Conservation (phyloP, 2,797 vertebrate genomes). For the Aythya fuligula region DNA sequence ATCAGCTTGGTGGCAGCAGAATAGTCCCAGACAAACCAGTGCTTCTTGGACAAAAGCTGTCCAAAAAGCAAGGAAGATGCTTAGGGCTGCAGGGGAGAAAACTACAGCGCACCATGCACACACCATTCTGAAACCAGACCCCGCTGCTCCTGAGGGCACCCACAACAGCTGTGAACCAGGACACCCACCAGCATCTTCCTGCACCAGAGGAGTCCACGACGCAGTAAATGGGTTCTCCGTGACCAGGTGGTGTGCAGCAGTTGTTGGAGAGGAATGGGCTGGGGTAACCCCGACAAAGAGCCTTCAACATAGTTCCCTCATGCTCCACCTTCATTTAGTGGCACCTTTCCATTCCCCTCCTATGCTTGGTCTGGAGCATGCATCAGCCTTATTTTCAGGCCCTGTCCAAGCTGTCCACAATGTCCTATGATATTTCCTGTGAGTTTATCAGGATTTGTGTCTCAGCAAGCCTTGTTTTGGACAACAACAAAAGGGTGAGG, state of each 20-base stretch:
- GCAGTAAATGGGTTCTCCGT: background rate
- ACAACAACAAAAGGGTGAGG: background rate
- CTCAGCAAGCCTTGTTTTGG: background rate
- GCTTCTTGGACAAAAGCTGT: background rate
- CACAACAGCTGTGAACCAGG: background rate
- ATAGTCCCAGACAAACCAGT: background rate
- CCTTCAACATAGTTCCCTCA: accelerated
- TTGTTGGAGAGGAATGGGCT: background rate
- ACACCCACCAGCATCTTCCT: background rate
- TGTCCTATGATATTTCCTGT: accelerated
- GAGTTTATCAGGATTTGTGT: background rate
- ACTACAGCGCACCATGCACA: background rate
- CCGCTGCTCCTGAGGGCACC: background rate
- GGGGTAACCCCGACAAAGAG: background rate
- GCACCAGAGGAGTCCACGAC: background rate
- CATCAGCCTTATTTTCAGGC: background rate
- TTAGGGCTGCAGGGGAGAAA: background rate
- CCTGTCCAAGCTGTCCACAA: accelerated
- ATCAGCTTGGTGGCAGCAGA: background rate
- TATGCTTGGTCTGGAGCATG: background rate
- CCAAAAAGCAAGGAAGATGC: accelerated
- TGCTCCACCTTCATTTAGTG: background rate
- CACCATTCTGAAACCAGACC: background rate
- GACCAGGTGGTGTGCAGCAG: background rate
- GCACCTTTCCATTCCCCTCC: background rate